phyloP scores from a whole-genome alignment of 2,888 invertebrate genomes.

The Lepas anatifera region DNA sequence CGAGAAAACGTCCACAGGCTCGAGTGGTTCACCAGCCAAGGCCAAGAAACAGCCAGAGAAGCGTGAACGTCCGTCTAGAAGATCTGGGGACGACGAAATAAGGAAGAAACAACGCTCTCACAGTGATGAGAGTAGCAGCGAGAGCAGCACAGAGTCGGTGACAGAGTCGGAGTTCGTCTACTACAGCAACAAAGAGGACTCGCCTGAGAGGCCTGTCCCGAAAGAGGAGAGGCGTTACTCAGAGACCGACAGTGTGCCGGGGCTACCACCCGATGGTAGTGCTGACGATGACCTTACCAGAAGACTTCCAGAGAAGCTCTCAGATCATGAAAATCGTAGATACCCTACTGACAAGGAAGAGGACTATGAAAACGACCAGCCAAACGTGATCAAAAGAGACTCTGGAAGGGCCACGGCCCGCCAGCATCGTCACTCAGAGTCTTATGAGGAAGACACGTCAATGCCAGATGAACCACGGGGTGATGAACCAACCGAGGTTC shows the following conservation, averaged over 20 bases:
- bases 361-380: not conserved
- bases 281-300: too few species aligned
- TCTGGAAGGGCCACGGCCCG: too few species aligned
- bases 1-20: not conserved
- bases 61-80: too few species aligned
- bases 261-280: not conserved
- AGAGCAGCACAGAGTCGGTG: not conserved
- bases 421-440: too few species aligned
- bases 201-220: not conserved
- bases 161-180: not conserved
- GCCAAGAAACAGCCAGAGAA: not conserved
- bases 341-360: not conserved
- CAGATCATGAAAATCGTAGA: not conserved
- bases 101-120: too few species aligned
- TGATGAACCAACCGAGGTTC: too few species aligned
- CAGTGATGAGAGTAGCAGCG: not conserved
- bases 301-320: not conserved
- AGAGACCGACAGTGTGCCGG: not conserved
- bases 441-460: too few species aligned
- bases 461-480: too few species aligned
- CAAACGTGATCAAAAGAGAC: not conserved
- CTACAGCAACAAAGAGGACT: constrained; percentile 6
- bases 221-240: not conserved
- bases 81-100: too few species aligned
- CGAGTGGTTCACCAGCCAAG: too few species aligned